Evolutionary conservation across 37 sponge, comb jelly and placozoan species (phyloP), one percentile per base, ranked within the genome.

Genomic region (Cladorhizidae sp.): DNA sequence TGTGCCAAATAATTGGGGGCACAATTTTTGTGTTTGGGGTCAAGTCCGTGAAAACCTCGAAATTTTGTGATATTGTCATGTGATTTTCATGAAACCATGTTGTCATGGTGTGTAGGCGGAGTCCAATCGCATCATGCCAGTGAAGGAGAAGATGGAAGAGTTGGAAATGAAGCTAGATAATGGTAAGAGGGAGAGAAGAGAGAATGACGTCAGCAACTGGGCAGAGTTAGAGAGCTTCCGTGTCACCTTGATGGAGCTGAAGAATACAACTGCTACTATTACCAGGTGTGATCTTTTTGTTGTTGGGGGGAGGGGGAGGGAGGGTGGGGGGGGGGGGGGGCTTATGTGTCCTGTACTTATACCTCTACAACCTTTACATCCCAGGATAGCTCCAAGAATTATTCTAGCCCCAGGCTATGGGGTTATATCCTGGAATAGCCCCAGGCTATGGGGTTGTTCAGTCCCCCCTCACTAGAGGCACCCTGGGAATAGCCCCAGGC

Each of bases 111-210:
- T 54, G n/a, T 25, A 88, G 88, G 74, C 63, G 12, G 43, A 67
- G 56, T 28, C 59, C 14, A 71, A 38, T 0, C 91, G 61, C 17
- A 41, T 77, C 31, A 72, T 40, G 1, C 85, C 85, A 1, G 85
- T 92, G 57, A 76, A 70, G 51, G 73, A 73, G 57, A 80, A 81
- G 61, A 71, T 92, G 52, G 23, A 31, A 32, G 17, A 55, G 20
- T 14, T 69, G 25, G 72, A 57, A 82, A 22, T 9, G 3, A 74
- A 81, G 70, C 84, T 41, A 56, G 57, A 64, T 31, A 57, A 59
- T 25, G 25, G 59, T 32, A 1, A 17, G 33, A 51, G 41, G 35
- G 78, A 79, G 21, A 80, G 81, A 56, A 81, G 70, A 32, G 86
- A 80, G 45, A 54, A 43, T 0, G 81, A 85, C 20, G 56, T 55